These are phyloP conservation scores for Heliconius nattereri DNA, from an alignment of 1,140 invertebrate species.

Conservation along the genomic window DNA sequence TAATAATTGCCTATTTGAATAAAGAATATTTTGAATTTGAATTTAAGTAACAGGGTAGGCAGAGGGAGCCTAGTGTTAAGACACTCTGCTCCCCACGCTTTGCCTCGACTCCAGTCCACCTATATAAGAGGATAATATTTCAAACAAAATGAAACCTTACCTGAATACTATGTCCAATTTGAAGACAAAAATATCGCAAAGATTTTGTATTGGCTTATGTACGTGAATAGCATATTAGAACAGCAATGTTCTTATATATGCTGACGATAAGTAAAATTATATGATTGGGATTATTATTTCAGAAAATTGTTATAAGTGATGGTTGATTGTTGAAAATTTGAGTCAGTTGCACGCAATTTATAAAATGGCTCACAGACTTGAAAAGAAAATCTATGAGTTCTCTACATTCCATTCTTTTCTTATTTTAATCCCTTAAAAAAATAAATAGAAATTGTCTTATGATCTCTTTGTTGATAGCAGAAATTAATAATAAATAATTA, in stretches of 20 bases:
- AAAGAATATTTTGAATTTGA: too few species aligned
- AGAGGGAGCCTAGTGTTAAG: too few species aligned
- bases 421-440: too few species aligned
- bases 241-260: slow-evolving; percentile 16
- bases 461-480: too few species aligned
- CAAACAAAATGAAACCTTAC: not conserved
- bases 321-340: slow-evolving; percentile 14
- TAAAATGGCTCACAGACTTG: not conserved
- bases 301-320: slow-evolving; percentile 14
- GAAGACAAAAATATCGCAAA: not conserved
- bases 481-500: too few species aligned
- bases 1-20: too few species aligned
- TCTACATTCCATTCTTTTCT: too few species aligned
- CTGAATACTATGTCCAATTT: not conserved
- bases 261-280: not conserved
- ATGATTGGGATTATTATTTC: slow-evolving; percentile 9
- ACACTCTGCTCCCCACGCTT: too few species aligned
- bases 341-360: not conserved
- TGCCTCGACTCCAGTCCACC: too few species aligned
- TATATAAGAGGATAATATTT: too few species aligned
- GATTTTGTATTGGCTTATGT: not conserved
- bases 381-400: not conserved
- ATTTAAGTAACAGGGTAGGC: too few species aligned
- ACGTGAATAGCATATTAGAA: not conserved
- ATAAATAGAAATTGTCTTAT: too few species aligned